Percentiles rank a stretch among this genome's conserved stretches.
Conservation (phyloP, 2,888 invertebrate species). For the Allophyes oxyacanthae region DNA sequence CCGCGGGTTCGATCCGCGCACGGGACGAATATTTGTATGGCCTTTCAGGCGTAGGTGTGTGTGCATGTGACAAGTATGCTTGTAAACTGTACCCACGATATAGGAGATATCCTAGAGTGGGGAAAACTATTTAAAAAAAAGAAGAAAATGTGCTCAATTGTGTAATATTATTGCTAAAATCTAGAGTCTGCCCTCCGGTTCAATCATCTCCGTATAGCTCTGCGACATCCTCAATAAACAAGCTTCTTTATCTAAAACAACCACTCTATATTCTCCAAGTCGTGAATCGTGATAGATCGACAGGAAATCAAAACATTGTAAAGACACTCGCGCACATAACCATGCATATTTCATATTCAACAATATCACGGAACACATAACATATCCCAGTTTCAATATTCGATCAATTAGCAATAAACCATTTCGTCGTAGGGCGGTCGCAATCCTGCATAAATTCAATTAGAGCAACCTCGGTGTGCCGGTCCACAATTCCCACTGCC, state of each 20-base stretch:
- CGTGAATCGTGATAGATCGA: constrained; percentile 45
- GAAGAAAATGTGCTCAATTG: too few relatives aligned
- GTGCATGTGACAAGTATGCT: too few relatives aligned
- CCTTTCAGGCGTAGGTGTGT: too few relatives aligned
- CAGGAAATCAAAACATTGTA: constrained; percentile 53
- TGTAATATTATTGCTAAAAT: too few relatives aligned
- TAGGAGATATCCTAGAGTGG: too few relatives aligned
- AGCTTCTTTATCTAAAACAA: constrained; percentile 31
- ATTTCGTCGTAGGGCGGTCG: constrained; percentile 73
- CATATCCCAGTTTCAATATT: constrained; percentile 67
- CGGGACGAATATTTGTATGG: too few relatives aligned
- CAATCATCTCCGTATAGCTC: neutral
- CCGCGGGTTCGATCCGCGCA: too few relatives aligned
- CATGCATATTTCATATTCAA: constrained; percentile 58
- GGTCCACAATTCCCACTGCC: constrained; percentile 69
- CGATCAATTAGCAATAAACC: constrained; percentile 83
- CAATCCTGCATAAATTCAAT: constrained; percentile 84
- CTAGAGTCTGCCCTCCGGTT: neutral
- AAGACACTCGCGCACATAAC: constrained; percentile 45
- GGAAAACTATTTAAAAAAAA: too few relatives aligned
- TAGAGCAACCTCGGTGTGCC: constrained; percentile 66
- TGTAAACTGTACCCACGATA: too few relatives aligned
- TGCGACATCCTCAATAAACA: constrained; percentile 36
- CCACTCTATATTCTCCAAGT: constrained; percentile 30
- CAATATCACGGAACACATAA: constrained; percentile 60